These are phyloP conservation scores for Hydraecia micacea DNA, from an alignment of 2,888 invertebrate genomes.

Conservation along the genomic window DNA sequence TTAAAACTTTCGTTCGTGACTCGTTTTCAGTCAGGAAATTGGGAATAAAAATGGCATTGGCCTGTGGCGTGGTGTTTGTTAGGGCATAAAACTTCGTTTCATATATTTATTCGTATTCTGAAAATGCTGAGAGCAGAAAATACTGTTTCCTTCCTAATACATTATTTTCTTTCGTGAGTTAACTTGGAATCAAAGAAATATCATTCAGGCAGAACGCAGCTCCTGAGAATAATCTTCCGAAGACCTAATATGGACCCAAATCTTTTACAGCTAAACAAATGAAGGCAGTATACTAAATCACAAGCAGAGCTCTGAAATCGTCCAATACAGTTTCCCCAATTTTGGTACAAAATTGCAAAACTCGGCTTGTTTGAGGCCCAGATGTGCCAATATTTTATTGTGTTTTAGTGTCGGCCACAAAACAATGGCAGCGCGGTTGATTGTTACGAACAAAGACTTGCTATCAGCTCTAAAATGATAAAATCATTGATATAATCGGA, in stretches of 20 bases:
- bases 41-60: background rate
- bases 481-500: slow-evolving; percentile 70
- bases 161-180: background rate
- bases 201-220: background rate
- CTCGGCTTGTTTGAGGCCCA: slow-evolving; percentile 70
- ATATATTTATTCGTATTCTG: background rate
- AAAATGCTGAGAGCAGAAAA: background rate
- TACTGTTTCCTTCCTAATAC: background rate
- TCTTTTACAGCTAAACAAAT: background rate
- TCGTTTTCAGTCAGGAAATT: background rate
- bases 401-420: slow-evolving; percentile 74
- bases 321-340: slow-evolving; percentile 19
- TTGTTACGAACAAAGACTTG: slow-evolving; percentile 79
- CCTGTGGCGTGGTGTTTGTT: background rate
- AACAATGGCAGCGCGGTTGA: slow-evolving; percentile 77
- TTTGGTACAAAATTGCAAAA: slow-evolving; percentile 58
- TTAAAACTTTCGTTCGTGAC: background rate
- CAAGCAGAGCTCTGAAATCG: background rate
- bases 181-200: background rate
- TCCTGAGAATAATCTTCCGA: too few species aligned
- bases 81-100: background rate
- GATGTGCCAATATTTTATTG: slow-evolving; percentile 78
- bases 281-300: background rate
- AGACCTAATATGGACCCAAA: too few species aligned
- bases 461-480: slow-evolving; percentile 79